Base-by-base conservation (phyloP, 2,113 vertebrate species). In the Grammomys dolichurus region DNA sequence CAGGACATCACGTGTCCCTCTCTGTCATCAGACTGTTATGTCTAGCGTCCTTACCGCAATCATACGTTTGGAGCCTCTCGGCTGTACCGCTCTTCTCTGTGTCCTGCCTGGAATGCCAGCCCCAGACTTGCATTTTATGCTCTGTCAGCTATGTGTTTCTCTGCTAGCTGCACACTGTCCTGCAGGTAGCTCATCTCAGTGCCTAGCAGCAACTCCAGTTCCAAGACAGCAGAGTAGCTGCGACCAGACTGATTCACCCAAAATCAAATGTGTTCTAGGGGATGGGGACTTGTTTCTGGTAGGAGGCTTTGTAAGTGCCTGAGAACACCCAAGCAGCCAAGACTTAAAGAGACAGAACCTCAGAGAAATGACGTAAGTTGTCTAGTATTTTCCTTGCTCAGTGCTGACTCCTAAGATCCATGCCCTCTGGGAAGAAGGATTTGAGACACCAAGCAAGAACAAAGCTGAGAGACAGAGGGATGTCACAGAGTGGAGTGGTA, bases 361-460 rank as follows among this genome's bases (percentile, higher is more conserved):
- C 12, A 26, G n/a, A 54, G 78, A 26, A 3, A 31, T 0, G 7
- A 31, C 4, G 2, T 19, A 20, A 14, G 26, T 65, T 65, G 28
- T 2, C 0, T 46, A 16, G 12, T 4, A 0, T 0, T 40, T 14
- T 48, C 43, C 0, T 24, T 2, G 16, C 43, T 9, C 60, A 17
- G 0, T 24, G 65, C 19, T 7, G 20, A 17, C 20, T 12, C 4
- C 63, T 33, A 1, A 58, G 43, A 67, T 43, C 2, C 17, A 1
- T 1, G 0, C 46, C 20, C 51, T 60, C 48, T 24, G 67, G 24
- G 48, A 7, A 28, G 4, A 7, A 2, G 36, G 22, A 4, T 10
- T 5, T 3, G 19, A 26, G n/a, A 48, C 28, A 1, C 36, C 31
- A 4, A 10, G 31, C 58, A 28, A 76, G 14, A 28, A 46, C 58